A percentile compares a stretch with the other conserved stretches of the same genome.
Evolutionary conservation across 2,888 invertebrate species (phyloP).

Genomic region (Neocrepidodera transversa): DNA sequence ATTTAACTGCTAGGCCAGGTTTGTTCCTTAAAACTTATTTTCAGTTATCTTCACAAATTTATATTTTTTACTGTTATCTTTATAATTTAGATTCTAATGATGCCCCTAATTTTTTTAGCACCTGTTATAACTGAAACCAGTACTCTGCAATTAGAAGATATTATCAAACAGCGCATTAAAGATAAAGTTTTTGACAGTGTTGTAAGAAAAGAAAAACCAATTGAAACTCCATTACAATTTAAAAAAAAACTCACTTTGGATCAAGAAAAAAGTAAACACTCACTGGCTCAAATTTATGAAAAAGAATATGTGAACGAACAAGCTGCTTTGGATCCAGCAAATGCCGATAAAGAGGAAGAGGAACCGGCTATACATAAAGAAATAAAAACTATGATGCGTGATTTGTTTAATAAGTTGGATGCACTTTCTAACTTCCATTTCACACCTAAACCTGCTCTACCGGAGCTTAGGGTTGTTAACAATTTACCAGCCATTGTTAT

Average conservation of each 20-base stretch:
- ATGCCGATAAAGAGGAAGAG: slow-evolving; percentile 66
- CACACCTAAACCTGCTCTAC: slow-evolving; percentile 84
- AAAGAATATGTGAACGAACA: slow-evolving; percentile 79
- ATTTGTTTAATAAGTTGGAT: slow-evolving; percentile 85
- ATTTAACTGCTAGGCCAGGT: slow-evolving; percentile 77
- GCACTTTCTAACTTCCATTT: slow-evolving; percentile 94
- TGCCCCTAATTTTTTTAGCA: slow-evolving; percentile 64
- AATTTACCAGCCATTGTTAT: slow-evolving; percentile 90
- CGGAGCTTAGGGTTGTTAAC: slow-evolving; percentile 88
- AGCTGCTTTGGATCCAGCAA: slow-evolving; percentile 64
- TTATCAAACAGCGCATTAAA: slow-evolving; percentile 90
- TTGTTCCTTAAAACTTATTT: slow-evolving; percentile 9
- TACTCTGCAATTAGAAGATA: slow-evolving; percentile 84
- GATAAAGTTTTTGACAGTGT: slow-evolving; percentile 96
- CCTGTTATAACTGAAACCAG: slow-evolving; percentile 93
- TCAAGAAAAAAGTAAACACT: slow-evolving; percentile 93
- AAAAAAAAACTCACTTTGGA: slow-evolving; percentile 88
- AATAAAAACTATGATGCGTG: slow-evolving; percentile 76
- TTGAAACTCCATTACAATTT: slow-evolving; percentile 81
- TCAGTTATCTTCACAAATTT: slow-evolving; percentile 43
- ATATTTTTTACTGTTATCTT: not conserved
- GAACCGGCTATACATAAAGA: slow-evolving; percentile 81
- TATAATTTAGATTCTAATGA: not conserved
- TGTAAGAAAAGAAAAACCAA: slow-evolving; percentile 82
- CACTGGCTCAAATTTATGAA: slow-evolving; percentile 94